A percentile compares a stretch with the other conserved stretches of the same genome.
Evolutionary conservation across 2,888 invertebrate genomes (phyloP).

Genomic region (Alcis repandata): DNA sequence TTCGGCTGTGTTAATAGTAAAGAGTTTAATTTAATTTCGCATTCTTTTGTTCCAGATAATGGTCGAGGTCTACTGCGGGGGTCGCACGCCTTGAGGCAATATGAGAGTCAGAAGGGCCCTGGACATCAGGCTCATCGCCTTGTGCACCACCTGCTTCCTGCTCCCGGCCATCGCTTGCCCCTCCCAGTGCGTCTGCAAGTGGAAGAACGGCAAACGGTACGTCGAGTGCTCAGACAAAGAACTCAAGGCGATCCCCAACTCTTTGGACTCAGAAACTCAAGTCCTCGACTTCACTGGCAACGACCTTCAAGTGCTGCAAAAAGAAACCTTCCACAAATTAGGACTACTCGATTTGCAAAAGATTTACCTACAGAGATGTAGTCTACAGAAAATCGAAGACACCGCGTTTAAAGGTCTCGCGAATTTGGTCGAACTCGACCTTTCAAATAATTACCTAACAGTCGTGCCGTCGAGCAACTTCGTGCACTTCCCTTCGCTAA

Average conservation of each 20-base stretch:
- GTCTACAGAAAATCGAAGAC: conserved; percentile 91
- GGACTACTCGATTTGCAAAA: conserved; percentile 95
- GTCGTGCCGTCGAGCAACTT: conserved; percentile 93
- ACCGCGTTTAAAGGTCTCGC: conserved; percentile 94
- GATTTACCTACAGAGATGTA: conserved; percentile 93
- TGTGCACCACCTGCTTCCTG: conserved; percentile 79
- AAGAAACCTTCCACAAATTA: conserved; percentile 92
- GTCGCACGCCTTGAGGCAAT: conserved; percentile 75
- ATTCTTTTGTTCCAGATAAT: conserved; percentile 81
- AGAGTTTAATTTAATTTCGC: conserved; percentile 35
- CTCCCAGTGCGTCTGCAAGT: conserved; percentile 93
- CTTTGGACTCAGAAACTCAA: conserved; percentile 94
- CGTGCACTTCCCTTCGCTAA: conserved; percentile 91
- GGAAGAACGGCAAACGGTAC: conserved; percentile 97
- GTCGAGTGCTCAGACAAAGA: conserved; percentile 94
- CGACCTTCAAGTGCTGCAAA: conserved; percentile 91
- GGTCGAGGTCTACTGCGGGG: conserved; percentile 59
- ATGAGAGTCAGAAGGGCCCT: conserved; percentile 75
- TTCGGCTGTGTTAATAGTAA: not conserved
- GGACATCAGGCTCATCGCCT: conserved; percentile 78
- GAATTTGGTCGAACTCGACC: conserved; percentile 95
- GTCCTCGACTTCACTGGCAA: conserved; percentile 95
- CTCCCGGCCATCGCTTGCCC: conserved; percentile 89
- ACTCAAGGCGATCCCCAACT: conserved; percentile 91
- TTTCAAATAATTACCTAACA: conserved; percentile 93